Evolutionary conservation across 2,113 vertebrate genomes (phyloP).

Genomic region (Odocoileus hemionus): DNA sequence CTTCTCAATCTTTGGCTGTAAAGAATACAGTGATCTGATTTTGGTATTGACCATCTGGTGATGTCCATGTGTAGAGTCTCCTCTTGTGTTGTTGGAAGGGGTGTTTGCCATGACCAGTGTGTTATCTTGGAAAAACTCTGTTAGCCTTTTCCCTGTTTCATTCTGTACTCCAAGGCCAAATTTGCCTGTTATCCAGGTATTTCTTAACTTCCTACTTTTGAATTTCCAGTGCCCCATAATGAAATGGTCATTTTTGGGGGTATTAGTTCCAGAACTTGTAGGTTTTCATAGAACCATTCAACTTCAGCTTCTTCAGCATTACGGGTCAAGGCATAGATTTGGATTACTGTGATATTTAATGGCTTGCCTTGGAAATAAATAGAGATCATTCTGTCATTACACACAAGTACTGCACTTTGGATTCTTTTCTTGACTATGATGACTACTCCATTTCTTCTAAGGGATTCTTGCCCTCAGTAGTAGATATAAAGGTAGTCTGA

Average conservation of each 20-base stretch:
- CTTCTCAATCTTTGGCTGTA: not conserved
- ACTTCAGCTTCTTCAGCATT: not conserved
- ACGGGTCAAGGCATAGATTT: not conserved
- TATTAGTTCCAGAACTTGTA: not conserved
- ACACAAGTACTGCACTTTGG: not conserved
- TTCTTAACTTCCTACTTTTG: not conserved
- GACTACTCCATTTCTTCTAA: not conserved
- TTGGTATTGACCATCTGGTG: not conserved
- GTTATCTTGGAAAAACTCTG: not conserved
- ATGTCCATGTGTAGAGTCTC: not conserved
- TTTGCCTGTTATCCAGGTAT: not conserved
- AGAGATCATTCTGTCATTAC: not conserved
- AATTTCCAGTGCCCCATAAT: not conserved
- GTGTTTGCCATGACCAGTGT: not conserved
- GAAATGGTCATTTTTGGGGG: accelerated
- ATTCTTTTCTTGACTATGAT: not conserved
- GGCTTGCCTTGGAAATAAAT: not conserved
- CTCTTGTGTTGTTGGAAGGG: not conserved
- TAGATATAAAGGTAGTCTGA: not conserved
- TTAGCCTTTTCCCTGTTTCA: not conserved
- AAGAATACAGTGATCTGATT: not conserved
- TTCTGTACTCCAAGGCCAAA: not conserved
- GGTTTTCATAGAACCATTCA: not conserved
- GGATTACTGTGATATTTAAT: not conserved
- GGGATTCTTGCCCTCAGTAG: not conserved